Conservation (phyloP, 1,140 invertebrate species). For the Pantala flavescens region DNA sequence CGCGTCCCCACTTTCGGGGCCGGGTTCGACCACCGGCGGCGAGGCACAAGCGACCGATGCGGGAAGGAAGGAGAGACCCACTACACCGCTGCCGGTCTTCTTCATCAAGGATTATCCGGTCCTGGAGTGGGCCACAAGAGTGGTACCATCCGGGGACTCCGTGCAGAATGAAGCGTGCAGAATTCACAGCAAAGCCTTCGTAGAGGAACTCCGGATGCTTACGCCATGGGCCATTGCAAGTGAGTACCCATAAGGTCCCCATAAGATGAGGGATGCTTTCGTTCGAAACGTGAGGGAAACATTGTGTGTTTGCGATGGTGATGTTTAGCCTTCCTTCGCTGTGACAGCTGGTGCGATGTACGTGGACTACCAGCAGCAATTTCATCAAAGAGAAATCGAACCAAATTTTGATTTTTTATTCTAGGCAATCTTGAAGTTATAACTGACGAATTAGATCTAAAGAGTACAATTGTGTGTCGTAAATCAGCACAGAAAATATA, state of each 20-base stretch:
- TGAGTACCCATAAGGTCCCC: background rate
- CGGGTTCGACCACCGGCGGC: background rate
- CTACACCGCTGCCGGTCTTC: background rate
- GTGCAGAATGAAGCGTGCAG: background rate
- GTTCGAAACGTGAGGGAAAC: too few relatives aligned
- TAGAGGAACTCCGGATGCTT: background rate
- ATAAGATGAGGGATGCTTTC: too few relatives aligned
- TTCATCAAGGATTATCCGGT: background rate
- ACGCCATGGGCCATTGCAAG: background rate
- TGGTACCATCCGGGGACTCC: background rate
- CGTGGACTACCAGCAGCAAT: too few relatives aligned
- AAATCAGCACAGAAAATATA: too few relatives aligned
- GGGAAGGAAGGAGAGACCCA: background rate
- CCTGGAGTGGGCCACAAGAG: background rate
- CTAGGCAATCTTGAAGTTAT: too few relatives aligned
- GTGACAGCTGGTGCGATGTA: too few relatives aligned
- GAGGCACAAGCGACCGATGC: background rate
- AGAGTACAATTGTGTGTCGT: too few relatives aligned
- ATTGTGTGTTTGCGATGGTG: too few relatives aligned
- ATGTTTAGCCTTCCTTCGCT: too few relatives aligned
- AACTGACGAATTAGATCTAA: too few relatives aligned
- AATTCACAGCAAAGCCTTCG: background rate
- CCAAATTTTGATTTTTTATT: too few relatives aligned
- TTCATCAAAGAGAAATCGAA: too few relatives aligned
- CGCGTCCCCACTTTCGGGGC: background rate